Evolutionary conservation across 2,888 invertebrate genomes (phyloP).

Genomic region (Elysia crispata): DNA sequence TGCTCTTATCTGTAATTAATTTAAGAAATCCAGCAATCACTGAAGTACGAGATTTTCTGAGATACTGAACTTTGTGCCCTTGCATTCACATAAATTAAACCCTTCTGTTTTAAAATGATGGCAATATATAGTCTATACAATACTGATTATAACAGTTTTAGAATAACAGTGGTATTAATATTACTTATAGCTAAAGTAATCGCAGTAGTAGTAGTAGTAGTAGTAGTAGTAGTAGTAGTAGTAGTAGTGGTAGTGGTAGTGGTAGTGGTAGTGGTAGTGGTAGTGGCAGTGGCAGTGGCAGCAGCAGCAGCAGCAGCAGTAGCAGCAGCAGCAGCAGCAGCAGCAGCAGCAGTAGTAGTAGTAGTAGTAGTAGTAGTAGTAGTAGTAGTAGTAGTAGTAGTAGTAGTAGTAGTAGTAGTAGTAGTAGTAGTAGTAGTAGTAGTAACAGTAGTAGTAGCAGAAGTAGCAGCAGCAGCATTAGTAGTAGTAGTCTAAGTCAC

Average conservation of each 20-base stretch:
- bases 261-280: not conserved
- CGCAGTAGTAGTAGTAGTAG: not conserved
- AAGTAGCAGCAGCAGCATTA: no score
- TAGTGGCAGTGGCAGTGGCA: conserved; percentile 5
- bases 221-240: not conserved
- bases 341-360: no score
- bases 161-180: not conserved
- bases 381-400: conserved; percentile 23
- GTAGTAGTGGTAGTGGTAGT: not conserved
- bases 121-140: not conserved
- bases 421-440: conserved; percentile 26
- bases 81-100: no score
- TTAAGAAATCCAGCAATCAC: no score
- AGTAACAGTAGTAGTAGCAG: conserved; percentile 16
- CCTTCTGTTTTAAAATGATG: no score
- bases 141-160: not conserved
- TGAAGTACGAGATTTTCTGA: no score
- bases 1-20: no score
- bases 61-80: no score
- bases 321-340: not conserved
- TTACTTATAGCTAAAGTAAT: not conserved
- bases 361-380: conserved; percentile 6
- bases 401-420: conserved; percentile 28
- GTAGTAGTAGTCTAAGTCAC: no score
- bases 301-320: not conserved